phyloP scores from a whole-genome alignment of 2,888 invertebrate genomes.

The Seladonia tumulorum region DNA sequence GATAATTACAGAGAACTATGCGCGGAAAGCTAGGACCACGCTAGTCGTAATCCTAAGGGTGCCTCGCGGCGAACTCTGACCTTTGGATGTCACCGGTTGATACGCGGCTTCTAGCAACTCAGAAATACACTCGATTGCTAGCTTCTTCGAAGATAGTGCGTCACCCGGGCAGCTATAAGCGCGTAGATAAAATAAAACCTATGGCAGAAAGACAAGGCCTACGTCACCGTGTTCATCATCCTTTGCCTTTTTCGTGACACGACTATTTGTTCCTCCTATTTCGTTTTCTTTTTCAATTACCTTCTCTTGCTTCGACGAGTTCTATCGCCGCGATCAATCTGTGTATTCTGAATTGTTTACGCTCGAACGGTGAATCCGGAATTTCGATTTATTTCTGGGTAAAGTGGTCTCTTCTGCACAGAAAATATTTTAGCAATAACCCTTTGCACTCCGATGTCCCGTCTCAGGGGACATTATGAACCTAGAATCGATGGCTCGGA shows the following conservation, averaged over 20 bases:
- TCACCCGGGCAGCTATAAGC: conserved; percentile 22
- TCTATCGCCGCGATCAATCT: background rate
- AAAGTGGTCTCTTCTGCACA: background rate
- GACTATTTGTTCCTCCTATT: background rate
- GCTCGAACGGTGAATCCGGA: background rate
- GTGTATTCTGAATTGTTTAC: background rate
- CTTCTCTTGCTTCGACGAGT: background rate
- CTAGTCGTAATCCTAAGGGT: conserved; percentile 16
- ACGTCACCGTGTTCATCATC: conserved; percentile 8
- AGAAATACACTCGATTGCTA: conserved; percentile 22
- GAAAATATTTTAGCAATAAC: no score
- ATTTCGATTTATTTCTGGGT: background rate
- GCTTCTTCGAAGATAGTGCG: conserved; percentile 19
- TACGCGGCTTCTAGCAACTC: conserved; percentile 37
- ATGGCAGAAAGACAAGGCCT: background rate
- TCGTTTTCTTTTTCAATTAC: background rate
- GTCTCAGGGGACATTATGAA: no score
- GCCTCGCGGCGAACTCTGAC: conserved; percentile 47
- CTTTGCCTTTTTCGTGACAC: conserved; percentile 17
- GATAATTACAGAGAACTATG: conserved; percentile 50
- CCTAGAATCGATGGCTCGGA: no score
- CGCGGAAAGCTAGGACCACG: conserved; percentile 23
- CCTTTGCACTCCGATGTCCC: no score
- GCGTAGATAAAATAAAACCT: background rate
- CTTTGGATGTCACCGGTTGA: conserved; percentile 44